phyloP scores from a whole-genome alignment of 1,140 invertebrate genomes.

The Camponotus pennsylvanicus region DNA sequence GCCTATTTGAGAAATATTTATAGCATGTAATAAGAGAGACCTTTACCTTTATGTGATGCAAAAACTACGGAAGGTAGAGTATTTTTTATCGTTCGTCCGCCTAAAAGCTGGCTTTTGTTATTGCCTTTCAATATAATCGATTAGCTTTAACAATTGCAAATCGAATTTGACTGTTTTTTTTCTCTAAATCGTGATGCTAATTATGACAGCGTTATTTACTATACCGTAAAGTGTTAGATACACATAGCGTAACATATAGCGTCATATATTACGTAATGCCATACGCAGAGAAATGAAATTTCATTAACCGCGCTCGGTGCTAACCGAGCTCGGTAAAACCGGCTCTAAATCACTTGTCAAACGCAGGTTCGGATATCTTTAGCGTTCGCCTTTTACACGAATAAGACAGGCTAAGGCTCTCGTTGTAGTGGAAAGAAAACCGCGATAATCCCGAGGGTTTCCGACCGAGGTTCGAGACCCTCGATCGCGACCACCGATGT shows the following conservation, averaged over 20 bases:
- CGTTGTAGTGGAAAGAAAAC: background rate
- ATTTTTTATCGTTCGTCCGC: constrained; percentile 11
- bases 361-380: constrained; percentile 21
- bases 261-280: constrained; percentile 27
- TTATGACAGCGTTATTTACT: constrained; percentile 39
- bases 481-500: constrained; percentile 35
- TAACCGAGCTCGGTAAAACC: constrained; percentile 28
- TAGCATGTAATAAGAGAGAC: no score
- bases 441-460: background rate
- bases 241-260: background rate
- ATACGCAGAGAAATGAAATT: constrained; percentile 50
- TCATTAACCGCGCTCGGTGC: constrained; percentile 32
- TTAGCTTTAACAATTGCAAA: constrained; percentile 30
- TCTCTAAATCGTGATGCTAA: constrained; percentile 27
- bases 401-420: background rate
- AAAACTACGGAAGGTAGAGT: background rate
- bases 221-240: background rate
- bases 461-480: background rate
- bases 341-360: constrained; percentile 53
- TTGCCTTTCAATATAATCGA: background rate
- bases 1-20: background rate
- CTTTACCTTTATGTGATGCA: no score
- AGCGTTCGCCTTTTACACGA: background rate
- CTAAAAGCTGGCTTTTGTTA: constrained; percentile 1
- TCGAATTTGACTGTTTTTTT: background rate